Base-by-base conservation (phyloP, 92 coral and sea anemone genomes). In the Epizoanthus illoricatus region DNA sequence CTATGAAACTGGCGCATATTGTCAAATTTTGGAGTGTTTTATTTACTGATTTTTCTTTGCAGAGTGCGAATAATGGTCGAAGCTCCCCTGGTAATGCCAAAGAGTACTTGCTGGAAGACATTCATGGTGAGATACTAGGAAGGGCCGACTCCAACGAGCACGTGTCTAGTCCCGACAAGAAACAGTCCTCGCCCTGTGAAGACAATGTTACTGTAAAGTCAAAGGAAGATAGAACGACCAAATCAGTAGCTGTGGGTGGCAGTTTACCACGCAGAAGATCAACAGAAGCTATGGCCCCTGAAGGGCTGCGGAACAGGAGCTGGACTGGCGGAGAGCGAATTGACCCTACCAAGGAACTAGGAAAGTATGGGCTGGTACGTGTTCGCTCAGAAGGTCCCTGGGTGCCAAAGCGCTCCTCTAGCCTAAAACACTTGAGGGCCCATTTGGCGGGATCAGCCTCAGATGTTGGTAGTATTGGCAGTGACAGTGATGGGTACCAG, bases 391-490 rank as follows among this genome's bases (percentile, higher is more conserved):
- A 42, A 43, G 54, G 23, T 8, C 82, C 82, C 71, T 63, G 82
- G 82, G 61, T 78, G 7, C 82, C 82, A n/a, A 78, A 78, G 67
- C 82, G 82, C 59, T 78, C 82, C 16, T 78, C 82, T 21, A 78
- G 82, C 59, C 65, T 78, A 45, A 78, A 64, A 41, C 82, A 78
- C 69, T 42, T 78, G 54, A 45, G 82, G 33, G 55, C 71, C 17
- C 82, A 64, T 62, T 62, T 62, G 42, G 33, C 54, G 61, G 82
- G 82, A 7, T 78, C 82, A 8, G 2, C 61, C 23, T 78, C 82
- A 20, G 82, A 78, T 42, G 23, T 63, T 42, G 19, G 59, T 5
- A 78, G 72, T 15, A 17, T 78, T 13, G 82, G 82, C n/a, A 78
- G 82, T 64, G 82, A 78, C 71, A 78, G 82, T 11, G 82, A 78